phyloP scores from a whole-genome alignment of 2,113 vertebrate genomes.

The Campylomormyrus numenius region DNA sequence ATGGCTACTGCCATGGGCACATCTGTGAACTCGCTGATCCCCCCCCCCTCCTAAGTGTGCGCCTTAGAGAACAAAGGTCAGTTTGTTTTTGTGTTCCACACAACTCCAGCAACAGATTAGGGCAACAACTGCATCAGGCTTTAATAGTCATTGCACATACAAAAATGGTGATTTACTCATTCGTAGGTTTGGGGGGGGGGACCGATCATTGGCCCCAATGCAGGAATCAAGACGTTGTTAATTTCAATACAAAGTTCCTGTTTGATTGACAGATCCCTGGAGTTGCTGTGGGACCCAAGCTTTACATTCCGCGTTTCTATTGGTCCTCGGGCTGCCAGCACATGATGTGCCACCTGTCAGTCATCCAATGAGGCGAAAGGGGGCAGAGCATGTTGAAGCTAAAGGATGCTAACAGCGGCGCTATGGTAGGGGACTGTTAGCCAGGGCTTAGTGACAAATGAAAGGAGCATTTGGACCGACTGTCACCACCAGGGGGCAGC shows the following conservation, averaged over 20 bases:
- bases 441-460: not conserved
- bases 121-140: not conserved
- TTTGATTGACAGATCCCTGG: not conserved
- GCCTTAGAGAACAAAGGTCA: constrained; percentile 3
- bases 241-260: not conserved
- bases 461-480: not conserved
- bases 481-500: not conserved
- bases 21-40: not conserved
- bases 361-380: not conserved
- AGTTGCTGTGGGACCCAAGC: not conserved
- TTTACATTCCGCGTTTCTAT: not conserved
- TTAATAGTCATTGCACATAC: not conserved
- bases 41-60: not conserved
- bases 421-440: not conserved
- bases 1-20: not conserved
- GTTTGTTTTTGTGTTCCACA: not conserved
- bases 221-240: not conserved
- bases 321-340: not conserved
- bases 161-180: not conserved
- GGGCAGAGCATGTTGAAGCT: not conserved
- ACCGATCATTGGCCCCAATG: not conserved
- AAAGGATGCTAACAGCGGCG: not conserved
- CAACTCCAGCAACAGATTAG: not conserved
- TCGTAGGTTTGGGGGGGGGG: not conserved
- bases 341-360: not conserved